Conservation (phyloP, 2,113 vertebrate genomes). For the Tursiops truncatus region DNA sequence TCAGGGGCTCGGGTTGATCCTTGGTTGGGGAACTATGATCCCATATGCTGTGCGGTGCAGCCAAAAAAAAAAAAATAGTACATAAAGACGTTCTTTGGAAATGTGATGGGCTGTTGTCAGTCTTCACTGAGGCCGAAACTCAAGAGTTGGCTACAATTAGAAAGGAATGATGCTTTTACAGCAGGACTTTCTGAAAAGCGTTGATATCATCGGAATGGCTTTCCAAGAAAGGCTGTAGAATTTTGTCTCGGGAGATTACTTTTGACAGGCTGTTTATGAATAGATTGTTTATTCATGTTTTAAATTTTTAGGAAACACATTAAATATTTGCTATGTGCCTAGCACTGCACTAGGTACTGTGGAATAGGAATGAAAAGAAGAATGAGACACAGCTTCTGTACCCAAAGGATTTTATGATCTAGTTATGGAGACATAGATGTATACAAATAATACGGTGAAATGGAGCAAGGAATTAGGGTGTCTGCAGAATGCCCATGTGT, state of each 20-base stretch:
- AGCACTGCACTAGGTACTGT: neutral
- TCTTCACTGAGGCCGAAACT: neutral
- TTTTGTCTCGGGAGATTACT: constrained; percentile 24
- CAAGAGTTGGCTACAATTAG: constrained; percentile 4
- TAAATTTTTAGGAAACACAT: neutral
- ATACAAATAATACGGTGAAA: neutral
- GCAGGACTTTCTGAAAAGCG: neutral
- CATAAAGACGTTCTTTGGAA: neutral
- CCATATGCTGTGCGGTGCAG: too few species aligned
- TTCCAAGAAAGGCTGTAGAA: neutral
- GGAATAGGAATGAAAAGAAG: neutral
- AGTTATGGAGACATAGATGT: neutral
- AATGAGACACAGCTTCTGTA: neutral
- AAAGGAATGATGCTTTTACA: constrained; percentile 31
- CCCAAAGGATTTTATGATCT: neutral
- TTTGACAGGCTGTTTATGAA: neutral
- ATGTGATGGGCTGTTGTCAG: neutral
- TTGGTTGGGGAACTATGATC: too few species aligned
- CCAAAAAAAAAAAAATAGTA: neutral
- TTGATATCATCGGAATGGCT: neutral
- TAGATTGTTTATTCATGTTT: neutral
- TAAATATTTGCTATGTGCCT: neutral
- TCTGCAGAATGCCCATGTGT: neutral
- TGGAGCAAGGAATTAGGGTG: neutral
- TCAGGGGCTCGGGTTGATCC: too few species aligned